Conservation (phyloP, 2,888 invertebrate species). For the Ptychoptera albimana region DNA sequence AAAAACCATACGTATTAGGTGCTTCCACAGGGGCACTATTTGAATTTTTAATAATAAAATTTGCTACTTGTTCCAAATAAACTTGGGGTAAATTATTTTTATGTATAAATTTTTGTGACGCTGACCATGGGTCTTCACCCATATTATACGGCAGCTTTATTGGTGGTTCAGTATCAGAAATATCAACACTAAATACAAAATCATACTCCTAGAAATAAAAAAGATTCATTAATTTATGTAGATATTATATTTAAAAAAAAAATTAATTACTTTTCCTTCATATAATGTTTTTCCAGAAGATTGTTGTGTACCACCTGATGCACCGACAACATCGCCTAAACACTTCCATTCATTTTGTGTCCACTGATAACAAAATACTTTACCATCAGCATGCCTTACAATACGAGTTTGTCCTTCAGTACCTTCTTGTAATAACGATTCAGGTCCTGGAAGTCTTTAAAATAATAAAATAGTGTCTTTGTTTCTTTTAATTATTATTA, state of each 20-base stretch:
- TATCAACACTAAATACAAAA: constrained; percentile 90
- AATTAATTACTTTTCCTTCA: constrained; percentile 47
- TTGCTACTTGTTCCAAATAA: constrained; percentile 82
- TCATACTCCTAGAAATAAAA: constrained; percentile 52
- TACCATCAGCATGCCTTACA: constrained; percentile 51
- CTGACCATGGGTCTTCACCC: constrained; percentile 81
- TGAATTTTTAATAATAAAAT: constrained; percentile 79
- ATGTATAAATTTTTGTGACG: constrained; percentile 81
- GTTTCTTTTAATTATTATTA: background rate
- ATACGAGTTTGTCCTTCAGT: constrained; percentile 74
- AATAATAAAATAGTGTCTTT: background rate
- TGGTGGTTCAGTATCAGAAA: constrained; percentile 76
- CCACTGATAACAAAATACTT: constrained; percentile 70
- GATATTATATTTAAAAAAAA: background rate
- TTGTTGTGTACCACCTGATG: constrained; percentile 44
- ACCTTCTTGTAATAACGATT: constrained; percentile 61
- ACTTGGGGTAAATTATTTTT: constrained; percentile 67
- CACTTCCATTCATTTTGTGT: constrained; percentile 60
- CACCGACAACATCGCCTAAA: constrained; percentile 80
- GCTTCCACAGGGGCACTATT: constrained; percentile 8
- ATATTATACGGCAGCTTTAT: constrained; percentile 84
- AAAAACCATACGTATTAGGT: constrained; percentile 6
- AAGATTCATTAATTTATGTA: constrained; percentile 3
- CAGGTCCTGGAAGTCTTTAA: constrained; percentile 62
- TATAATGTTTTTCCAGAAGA: constrained; percentile 58